These are phyloP conservation scores for Esox niger DNA, from an alignment of 2,113 vertebrate species.

Conservation along the genomic window DNA sequence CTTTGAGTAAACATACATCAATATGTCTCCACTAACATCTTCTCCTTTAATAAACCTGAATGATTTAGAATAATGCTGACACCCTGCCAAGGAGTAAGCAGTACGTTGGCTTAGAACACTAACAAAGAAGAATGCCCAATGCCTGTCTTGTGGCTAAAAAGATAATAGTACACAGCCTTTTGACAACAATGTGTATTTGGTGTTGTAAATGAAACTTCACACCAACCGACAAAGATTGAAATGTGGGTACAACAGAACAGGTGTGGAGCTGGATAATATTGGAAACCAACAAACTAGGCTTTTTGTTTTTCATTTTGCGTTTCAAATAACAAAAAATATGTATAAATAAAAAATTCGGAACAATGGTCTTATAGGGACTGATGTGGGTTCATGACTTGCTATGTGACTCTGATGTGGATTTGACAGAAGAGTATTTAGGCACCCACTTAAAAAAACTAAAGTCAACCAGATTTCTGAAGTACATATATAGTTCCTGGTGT, in stretches of 20 bases:
- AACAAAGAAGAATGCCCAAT: background rate
- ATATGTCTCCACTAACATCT: constrained; percentile 34
- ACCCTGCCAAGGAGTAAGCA: constrained; percentile 8
- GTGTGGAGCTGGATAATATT: no score
- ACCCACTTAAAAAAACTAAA: no score
- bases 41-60: constrained; percentile 28
- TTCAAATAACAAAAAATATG: background rate
- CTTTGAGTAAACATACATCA: constrained; percentile 38
- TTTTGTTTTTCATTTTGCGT: no score
- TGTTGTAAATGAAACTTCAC: background rate
- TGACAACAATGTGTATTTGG: background rate
- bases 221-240: no score
- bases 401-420: no score
- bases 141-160: background rate
- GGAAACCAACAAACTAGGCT: no score
- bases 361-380: no score
- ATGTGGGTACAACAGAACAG: no score
- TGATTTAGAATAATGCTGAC: constrained; percentile 26
- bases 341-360: background rate
- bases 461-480: no score
- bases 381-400: no score
- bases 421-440: no score
- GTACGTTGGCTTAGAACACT: background rate
- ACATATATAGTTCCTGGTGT: no score
- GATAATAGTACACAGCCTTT: background rate